These are phyloP conservation scores for Mya arenaria DNA, from an alignment of 1,140 invertebrate genomes.

Conservation along the genomic window DNA sequence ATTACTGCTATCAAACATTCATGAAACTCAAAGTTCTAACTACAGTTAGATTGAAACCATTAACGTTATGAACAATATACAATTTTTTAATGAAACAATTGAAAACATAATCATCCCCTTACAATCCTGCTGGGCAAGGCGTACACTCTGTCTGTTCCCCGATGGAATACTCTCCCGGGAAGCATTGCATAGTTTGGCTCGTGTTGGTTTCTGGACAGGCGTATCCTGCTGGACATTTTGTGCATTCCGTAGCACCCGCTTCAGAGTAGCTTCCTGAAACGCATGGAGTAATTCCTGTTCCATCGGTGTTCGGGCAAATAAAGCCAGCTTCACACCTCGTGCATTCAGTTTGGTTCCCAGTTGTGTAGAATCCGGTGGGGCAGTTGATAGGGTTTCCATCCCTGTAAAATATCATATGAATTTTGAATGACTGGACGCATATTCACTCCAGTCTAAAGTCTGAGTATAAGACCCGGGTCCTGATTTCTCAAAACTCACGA, in stretches of 20 bases:
- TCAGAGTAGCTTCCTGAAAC: conserved; percentile 62
- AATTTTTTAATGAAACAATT: no score
- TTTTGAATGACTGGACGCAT: no score
- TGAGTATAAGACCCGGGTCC: no score
- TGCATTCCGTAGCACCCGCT: conserved; percentile 63
- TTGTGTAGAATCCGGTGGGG: conserved; percentile 67
- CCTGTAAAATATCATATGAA: conserved; percentile 4
- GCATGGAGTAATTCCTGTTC: conserved; percentile 62
- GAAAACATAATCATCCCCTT: not conserved
- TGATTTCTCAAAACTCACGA: no score
- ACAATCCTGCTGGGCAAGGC: conserved; percentile 65
- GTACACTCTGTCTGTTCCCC: conserved; percentile 70
- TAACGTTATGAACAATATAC: no score
- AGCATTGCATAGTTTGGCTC: conserved; percentile 55
- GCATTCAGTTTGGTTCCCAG: conserved; percentile 65
- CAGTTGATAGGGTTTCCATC: conserved; percentile 57
- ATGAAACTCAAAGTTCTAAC: no score
- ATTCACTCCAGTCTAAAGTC: no score
- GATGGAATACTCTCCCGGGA: conserved; percentile 68
- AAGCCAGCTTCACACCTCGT: conserved; percentile 70
- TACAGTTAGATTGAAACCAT: no score
- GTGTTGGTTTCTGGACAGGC: conserved; percentile 67
- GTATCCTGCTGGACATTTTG: conserved; percentile 68
- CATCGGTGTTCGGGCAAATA: conserved; percentile 67
- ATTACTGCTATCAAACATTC: no score